Conservation (phyloP, 1,140 invertebrate genomes). For the Zeugodacus cucurbitae region DNA sequence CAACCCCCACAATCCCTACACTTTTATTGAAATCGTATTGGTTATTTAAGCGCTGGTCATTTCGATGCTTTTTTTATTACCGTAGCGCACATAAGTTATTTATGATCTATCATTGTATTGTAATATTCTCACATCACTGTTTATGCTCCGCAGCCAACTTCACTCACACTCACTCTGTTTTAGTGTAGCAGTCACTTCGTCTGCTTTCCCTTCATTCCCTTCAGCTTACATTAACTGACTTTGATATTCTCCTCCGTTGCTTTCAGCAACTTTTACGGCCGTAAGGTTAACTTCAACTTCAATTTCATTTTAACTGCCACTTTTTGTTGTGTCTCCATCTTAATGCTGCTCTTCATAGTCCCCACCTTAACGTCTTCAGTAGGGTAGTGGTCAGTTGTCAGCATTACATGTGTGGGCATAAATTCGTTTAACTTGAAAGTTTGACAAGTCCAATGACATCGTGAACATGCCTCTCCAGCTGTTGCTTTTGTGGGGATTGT, state of each 20-base stretch:
- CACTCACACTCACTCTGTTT: background rate
- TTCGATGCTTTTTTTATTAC: background rate
- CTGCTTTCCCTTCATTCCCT: background rate
- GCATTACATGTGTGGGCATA: background rate
- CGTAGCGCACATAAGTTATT: slow-evolving; percentile 59
- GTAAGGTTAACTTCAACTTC: slow-evolving; percentile 35
- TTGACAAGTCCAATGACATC: slow-evolving; percentile 27
- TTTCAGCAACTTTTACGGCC: background rate
- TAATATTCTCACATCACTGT: slow-evolving; percentile 41
- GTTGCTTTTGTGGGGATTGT: background rate
- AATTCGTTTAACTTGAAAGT: slow-evolving; percentile 12
- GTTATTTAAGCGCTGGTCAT: slow-evolving; percentile 27
- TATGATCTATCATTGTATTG: slow-evolving; percentile 65
- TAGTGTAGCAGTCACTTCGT: too few species aligned
- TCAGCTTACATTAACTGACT: background rate
- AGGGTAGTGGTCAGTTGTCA: background rate
- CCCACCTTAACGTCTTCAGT: background rate
- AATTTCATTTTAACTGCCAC: slow-evolving; percentile 17
- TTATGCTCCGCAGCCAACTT: background rate
- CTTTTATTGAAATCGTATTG: slow-evolving; percentile 7
- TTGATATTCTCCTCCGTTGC: background rate
- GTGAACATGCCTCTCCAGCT: background rate
- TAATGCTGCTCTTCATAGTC: background rate
- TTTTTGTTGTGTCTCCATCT: background rate
- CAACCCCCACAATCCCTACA: background rate